phyloP scores from a whole-genome alignment of 2,888 invertebrate species.

The Perdita meconis region DNA sequence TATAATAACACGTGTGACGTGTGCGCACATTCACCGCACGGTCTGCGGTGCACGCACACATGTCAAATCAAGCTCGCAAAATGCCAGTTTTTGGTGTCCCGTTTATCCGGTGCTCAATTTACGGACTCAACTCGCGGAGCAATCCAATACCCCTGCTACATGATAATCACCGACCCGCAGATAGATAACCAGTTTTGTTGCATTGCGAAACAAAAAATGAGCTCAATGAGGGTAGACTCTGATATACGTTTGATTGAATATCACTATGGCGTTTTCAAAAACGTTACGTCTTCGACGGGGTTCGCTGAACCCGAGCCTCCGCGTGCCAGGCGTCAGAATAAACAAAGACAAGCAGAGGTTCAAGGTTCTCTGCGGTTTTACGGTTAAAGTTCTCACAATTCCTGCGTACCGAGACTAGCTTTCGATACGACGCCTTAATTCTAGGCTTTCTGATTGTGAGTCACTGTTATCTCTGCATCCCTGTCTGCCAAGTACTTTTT shows the following conservation, averaged over 20 bases:
- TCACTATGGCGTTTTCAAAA: not conserved
- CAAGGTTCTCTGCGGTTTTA: slow-evolving; percentile 5
- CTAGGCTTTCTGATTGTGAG: not conserved
- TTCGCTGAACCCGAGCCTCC: not conserved
- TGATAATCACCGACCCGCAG: no score
- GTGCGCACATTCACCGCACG: slow-evolving; percentile 6
- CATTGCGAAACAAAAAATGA: no score
- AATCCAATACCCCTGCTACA: no score
- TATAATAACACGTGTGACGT: slow-evolving; percentile 16
- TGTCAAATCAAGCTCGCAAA: no score
- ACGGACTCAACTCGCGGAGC: no score
- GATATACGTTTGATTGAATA: not conserved
- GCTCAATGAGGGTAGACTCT: no score
- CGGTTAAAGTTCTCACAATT: not conserved
- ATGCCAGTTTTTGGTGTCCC: no score
- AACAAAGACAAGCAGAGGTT: not conserved
- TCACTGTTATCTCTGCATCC: not conserved
- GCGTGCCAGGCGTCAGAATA: not conserved
- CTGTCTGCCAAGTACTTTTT: no score
- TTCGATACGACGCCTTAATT: not conserved
- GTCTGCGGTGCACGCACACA: not conserved
- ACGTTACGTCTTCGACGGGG: not conserved
- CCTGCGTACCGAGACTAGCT: not conserved
- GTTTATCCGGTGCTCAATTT: no score
- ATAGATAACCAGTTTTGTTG: no score